These are phyloP conservation scores for Podarcis cretensis DNA, from an alignment of 2,113 vertebrate species.

Conservation along the genomic window DNA sequence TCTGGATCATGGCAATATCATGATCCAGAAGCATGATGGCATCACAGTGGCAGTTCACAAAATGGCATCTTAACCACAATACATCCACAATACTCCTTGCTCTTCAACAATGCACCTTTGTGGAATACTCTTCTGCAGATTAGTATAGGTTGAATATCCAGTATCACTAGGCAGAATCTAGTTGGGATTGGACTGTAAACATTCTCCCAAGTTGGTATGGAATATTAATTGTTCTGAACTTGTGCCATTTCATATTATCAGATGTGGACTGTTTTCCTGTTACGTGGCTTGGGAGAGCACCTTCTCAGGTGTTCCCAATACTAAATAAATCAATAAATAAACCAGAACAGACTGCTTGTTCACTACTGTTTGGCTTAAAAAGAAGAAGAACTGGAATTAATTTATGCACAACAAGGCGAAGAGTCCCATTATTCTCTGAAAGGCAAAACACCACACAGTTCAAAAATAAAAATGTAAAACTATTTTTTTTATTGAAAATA, in stretches of 20 bases:
- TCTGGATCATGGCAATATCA: constrained; percentile 91
- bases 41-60: constrained; percentile 96
- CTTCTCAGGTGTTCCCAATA: not conserved
- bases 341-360: not conserved
- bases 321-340: constrained; percentile 50
- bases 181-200: not conserved
- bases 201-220: not conserved
- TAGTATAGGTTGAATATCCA: not conserved
- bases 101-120: not conserved
- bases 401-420: not conserved
- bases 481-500: constrained; percentile 86
- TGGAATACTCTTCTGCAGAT: constrained; percentile 25
- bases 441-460: constrained; percentile 23
- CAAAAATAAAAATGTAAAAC: constrained; percentile 76
- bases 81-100: not conserved
- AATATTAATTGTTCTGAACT: not conserved
- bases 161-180: not conserved
- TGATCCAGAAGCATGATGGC: constrained; percentile 92
- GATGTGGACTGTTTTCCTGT: not conserved
- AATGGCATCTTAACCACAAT: constrained; percentile 85
- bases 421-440: not conserved
- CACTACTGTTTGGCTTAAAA: not conserved
- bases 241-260: constrained; percentile 6
- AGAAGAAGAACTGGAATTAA: not conserved
- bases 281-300: accelerated